Evolutionary conservation across 2,113 vertebrate genomes (phyloP), one percentile per base, ranked within the genome.

Genomic region (Cyphotilapia sp.): DNA sequence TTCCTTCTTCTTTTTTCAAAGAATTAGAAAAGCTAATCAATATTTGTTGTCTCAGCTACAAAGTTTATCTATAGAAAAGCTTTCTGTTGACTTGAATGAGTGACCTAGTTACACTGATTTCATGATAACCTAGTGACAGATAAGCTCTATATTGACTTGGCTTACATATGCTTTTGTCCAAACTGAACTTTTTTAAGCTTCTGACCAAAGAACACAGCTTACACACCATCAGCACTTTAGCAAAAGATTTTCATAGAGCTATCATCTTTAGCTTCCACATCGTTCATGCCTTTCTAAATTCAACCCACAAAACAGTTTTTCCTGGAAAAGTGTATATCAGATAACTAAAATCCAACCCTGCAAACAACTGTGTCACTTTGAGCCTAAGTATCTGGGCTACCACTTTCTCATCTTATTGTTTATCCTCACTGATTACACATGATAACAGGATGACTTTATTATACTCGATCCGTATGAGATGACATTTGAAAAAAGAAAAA

Each of bases 261-360:
- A 27, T 3, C 1, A 9, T 24, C 49, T 82, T 86, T 59, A 76
- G 38, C 11, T 22, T 81, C 88, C 82, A 81, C 83, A 85, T 85
- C 35, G 11, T 91, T 92, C 88, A 83, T 89, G 82, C 90, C 88
- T 61, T 83, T 90, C n/a, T 69, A 91, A 90, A 91, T 91, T 83
- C 84, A 89, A 88, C 80, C 42, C 17, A 27, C 14, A 80, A 84
- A 42, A 2, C 2, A 8, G 6, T 35, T 16, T 63, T 38, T 40
- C 31, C 31, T 90, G 74, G 57, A 87, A 86, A 90, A 82, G 24
- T 89, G 59, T 40, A 31, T 57, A 5, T 87, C 80, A 87, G 42
- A 86, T 71, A 83, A 85, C 45, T 47, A 29, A 6, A 49, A 74
- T 78, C 63, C 47, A 85, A 10, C 31, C 54, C 42, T 61, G 24